These are phyloP conservation scores for Stenolophus ochropezus DNA, from an alignment of 2,888 invertebrate species.

Conservation along the genomic window DNA sequence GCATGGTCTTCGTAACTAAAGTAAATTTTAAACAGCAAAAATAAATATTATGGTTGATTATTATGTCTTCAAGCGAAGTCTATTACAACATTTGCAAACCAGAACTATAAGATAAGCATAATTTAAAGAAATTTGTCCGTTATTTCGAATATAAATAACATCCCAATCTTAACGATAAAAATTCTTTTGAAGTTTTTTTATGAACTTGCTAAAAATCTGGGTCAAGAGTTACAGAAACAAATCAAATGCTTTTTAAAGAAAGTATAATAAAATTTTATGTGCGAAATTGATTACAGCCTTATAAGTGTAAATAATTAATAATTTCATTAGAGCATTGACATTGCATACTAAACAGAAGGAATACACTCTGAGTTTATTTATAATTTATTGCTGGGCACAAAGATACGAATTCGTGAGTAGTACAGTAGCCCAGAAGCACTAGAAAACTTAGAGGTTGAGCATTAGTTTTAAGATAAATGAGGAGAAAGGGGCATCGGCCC, in stretches of 20 bases:
- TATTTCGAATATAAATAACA: neutral
- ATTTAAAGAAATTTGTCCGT: neutral
- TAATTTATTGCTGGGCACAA: constrained; percentile 10
- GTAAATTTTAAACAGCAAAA: neutral
- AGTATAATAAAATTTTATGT: neutral
- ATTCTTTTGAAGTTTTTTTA: neutral
- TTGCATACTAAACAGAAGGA: neutral
- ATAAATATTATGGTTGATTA: neutral
- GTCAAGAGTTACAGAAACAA: too few relatives aligned
- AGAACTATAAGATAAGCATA: neutral
- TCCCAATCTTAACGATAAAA: neutral
- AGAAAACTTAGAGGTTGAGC: neutral
- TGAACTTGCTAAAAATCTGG: neutral
- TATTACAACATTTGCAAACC: neutral
- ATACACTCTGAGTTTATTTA: neutral
- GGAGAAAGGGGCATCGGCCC: constrained; percentile 41
- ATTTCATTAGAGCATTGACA: constrained; percentile 29
- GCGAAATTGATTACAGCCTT: neutral
- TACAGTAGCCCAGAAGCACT: constrained; percentile 9
- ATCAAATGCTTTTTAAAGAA: neutral
- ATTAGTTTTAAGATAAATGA: constrained; percentile 48
- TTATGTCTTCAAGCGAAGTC: neutral
- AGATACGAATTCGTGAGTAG: constrained; percentile 10
- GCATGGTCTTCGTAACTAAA: neutral
- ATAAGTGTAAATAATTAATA: neutral